Conservation (phyloP, 2,888 invertebrate species). For the Aphidius colemani region DNA sequence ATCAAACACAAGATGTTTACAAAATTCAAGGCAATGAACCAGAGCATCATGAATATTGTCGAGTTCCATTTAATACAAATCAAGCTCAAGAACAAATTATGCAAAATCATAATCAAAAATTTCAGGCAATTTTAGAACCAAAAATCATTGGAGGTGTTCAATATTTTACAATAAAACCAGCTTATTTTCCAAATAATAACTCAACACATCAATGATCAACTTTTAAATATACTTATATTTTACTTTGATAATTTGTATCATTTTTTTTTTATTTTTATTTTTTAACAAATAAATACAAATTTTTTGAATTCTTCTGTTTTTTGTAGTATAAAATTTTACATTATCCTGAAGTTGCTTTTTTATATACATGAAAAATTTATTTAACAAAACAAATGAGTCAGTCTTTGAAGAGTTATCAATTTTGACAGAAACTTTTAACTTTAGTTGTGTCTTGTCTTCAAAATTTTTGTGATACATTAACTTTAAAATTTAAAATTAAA, state of each 20-base stretch:
- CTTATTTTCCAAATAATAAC: conserved; percentile 34
- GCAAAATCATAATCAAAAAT: not conserved
- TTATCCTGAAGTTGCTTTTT: no score
- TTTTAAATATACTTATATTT: not conserved
- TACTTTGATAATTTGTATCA: not conserved
- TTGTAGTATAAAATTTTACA: no score
- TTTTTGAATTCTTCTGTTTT: not conserved
- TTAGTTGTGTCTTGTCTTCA: not conserved
- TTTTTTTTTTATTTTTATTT: conserved; percentile 5
- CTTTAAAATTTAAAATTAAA: conserved; percentile 3
- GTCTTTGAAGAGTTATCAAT: not conserved
- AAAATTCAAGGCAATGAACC: not conserved
- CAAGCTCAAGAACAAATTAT: conserved; percentile 3
- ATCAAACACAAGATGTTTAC: not conserved
- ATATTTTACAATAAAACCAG: conserved; percentile 45
- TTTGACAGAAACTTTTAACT: not conserved
- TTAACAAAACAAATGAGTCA: not conserved
- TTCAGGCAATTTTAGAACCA: conserved; percentile 33
- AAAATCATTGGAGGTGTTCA: conserved; percentile 46
- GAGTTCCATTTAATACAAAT: not conserved
- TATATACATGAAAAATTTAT: no score
- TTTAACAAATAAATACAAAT: conserved; percentile 1
- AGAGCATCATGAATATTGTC: not conserved
- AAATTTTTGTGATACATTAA: conserved; percentile 9
- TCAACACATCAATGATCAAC: not conserved